Evolutionary conservation across 2,888 invertebrate species (phyloP).

Genomic region (Trachelus troglodyta): DNA sequence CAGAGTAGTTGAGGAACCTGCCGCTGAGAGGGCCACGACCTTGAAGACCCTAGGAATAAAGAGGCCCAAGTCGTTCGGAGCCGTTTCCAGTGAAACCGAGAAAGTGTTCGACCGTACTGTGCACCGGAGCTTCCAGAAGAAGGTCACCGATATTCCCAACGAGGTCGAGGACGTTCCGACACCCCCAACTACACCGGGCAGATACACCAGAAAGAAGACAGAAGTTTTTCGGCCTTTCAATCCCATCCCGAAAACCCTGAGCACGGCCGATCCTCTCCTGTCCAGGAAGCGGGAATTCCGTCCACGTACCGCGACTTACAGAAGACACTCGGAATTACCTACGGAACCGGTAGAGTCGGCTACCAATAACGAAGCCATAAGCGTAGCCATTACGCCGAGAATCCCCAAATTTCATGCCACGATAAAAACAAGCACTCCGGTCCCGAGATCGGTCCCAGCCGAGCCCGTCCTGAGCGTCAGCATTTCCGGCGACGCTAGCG

Average conservation of each 20-base stretch:
- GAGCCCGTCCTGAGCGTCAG: constrained; percentile 46
- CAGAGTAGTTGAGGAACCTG: background rate
- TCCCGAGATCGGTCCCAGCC: constrained; percentile 47
- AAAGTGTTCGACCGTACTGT: background rate
- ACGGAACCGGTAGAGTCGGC: constrained; percentile 27
- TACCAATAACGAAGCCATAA: constrained; percentile 18
- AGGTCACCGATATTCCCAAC: background rate
- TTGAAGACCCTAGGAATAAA: background rate
- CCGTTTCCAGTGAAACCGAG: background rate
- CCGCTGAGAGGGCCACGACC: background rate
- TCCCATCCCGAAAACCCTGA: background rate
- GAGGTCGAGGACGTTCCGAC: background rate
- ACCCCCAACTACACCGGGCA: constrained; percentile 24
- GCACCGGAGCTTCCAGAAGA: background rate
- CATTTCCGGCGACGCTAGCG: constrained; percentile 33
- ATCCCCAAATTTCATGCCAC: constrained; percentile 38
- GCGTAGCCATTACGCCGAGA: constrained; percentile 56
- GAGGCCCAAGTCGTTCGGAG: background rate
- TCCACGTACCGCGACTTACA: constrained; percentile 58
- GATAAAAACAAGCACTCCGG: constrained; percentile 25
- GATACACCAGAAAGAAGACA: constrained; percentile 40
- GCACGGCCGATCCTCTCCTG: background rate
- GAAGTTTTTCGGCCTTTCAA: constrained; percentile 30
- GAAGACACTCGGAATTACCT: constrained; percentile 55
- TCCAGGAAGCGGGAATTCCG: constrained; percentile 41